Evolutionary conservation across 1,140 invertebrate species (phyloP).

Genomic region (Chironomus striatipennis): DNA sequence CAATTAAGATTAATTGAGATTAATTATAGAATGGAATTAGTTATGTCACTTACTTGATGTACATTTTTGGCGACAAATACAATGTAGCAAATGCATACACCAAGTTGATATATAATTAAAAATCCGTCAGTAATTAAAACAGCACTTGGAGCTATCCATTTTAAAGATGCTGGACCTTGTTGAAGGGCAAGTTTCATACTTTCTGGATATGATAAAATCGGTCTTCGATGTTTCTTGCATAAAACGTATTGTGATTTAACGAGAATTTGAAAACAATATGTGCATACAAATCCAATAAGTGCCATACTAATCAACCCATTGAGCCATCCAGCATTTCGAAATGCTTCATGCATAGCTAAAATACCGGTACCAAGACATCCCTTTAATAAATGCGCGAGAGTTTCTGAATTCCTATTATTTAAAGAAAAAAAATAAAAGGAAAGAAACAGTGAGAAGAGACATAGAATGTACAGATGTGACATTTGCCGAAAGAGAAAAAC

Average conservation of each 20-base stretch:
- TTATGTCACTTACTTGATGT: constrained; percentile 48
- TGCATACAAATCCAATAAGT: constrained; percentile 50
- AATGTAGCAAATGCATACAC: constrained; percentile 84
- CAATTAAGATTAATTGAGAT: constrained; percentile 37
- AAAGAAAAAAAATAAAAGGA: constrained; percentile 23
- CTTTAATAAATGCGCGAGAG: constrained; percentile 59
- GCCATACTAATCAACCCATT: constrained; percentile 50
- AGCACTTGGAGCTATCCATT: constrained; percentile 46
- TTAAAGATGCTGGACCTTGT: constrained; percentile 47
- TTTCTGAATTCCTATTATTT: constrained; percentile 50
- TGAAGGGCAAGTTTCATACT: constrained; percentile 53
- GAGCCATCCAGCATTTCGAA: constrained; percentile 58
- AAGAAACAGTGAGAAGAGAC: constrained; percentile 30
- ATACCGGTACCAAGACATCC: constrained; percentile 71
- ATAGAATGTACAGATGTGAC: neutral
- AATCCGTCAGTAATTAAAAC: constrained; percentile 54
- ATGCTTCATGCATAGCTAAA: constrained; percentile 70
- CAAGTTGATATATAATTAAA: constrained; percentile 76
- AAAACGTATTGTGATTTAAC: constrained; percentile 46
- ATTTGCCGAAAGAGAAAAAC: constrained; percentile 2
- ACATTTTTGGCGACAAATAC: constrained; percentile 73
- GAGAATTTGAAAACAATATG: constrained; percentile 58
- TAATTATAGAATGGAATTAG: constrained; percentile 38
- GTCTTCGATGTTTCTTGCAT: constrained; percentile 46
- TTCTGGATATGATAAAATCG: constrained; percentile 53